These are phyloP conservation scores for Brevimyrus niger DNA, from an alignment of 2,113 vertebrate genomes.

Conservation along the genomic window DNA sequence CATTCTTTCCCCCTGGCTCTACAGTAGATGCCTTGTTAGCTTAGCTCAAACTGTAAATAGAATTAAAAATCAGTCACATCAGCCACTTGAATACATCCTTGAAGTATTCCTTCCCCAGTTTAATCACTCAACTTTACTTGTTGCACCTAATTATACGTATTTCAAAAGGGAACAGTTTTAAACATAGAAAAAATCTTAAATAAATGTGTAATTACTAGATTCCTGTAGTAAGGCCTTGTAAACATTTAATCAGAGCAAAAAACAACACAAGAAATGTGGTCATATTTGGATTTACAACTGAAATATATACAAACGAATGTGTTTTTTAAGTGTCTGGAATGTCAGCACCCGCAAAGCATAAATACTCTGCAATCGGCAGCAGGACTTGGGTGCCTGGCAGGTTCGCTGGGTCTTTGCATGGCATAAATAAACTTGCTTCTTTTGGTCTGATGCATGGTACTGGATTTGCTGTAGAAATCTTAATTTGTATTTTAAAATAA, in stretches of 20 bases:
- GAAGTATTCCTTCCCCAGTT: not conserved
- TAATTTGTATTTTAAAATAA: not conserved
- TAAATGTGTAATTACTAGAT: not conserved
- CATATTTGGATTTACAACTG: not conserved
- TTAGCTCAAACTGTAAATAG: not conserved
- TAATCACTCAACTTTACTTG: not conserved
- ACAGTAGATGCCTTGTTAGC: not conserved
- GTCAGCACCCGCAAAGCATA: not conserved
- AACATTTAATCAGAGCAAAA: constrained; percentile 11
- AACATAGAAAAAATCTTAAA: not conserved
- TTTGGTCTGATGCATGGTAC: not conserved
- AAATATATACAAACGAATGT: not conserved
- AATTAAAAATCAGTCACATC: not conserved
- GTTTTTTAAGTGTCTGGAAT: not conserved
- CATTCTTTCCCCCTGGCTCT: not conserved
- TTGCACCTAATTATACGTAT: not conserved
- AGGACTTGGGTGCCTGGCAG: not conserved
- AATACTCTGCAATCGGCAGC: not conserved
- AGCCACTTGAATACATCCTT: not conserved
- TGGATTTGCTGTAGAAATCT: not conserved
- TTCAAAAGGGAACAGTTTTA: not conserved
- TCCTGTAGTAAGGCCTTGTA: not conserved
- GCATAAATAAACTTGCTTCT: not conserved
- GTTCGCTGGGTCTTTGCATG: not conserved
- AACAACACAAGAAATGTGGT: not conserved